phyloP scores from a whole-genome alignment of 2,797 vertebrate species.

The Tarsius wallacei region DNA sequence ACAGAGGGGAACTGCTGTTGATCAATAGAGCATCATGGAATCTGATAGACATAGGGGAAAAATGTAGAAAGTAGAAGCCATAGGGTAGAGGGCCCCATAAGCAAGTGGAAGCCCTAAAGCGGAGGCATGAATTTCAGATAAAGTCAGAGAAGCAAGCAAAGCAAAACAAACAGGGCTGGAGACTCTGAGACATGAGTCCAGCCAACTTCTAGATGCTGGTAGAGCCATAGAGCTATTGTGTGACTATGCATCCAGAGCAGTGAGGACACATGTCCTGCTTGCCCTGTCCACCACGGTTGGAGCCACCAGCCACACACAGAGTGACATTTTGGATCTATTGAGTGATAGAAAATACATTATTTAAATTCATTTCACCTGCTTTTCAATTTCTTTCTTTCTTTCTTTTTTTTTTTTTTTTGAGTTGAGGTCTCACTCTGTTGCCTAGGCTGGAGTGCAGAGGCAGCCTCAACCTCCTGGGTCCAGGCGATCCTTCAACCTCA shows the following conservation, averaged over 20 bases:
- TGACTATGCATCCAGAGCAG: fast-evolving
- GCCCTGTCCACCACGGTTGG: fast-evolving
- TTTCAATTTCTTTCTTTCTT: neutral
- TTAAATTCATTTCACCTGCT: neutral
- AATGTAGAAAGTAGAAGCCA: neutral
- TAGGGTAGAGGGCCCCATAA: fast-evolving
- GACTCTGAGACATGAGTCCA: fast-evolving
- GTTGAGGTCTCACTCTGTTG: neutral
- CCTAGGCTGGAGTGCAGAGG: neutral
- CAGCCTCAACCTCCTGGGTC: neutral
- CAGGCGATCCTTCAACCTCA: too few species aligned
- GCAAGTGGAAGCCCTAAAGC: neutral
- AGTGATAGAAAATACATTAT: neutral
- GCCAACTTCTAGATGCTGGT: fast-evolving
- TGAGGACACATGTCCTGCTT: fast-evolving
- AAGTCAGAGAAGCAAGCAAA: neutral
- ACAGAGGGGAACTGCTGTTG: neutral
- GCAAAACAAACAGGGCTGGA: neutral
- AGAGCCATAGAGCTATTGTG: fast-evolving
- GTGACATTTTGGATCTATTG: neutral
- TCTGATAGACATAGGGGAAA: neutral
- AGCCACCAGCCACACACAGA: neutral
- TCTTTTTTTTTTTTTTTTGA: neutral
- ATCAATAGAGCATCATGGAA: neutral
- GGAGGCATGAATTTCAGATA: neutral